These are phyloP conservation scores for Aradophagus sp. DNA, from an alignment of 1,140 invertebrate genomes.

Conservation along the genomic window DNA sequence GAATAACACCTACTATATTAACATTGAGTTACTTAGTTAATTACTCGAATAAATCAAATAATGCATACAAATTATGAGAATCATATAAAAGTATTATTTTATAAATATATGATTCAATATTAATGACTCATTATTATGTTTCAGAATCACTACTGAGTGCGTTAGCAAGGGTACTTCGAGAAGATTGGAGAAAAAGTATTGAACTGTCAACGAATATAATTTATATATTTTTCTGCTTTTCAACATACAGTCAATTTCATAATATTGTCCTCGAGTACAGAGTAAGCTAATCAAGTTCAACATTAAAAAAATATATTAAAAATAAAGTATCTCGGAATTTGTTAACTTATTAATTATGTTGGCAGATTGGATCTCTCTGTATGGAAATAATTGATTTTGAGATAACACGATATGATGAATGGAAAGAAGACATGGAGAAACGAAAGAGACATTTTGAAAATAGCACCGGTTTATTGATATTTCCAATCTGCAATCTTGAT, in stretches of 20 bases:
- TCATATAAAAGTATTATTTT: no score
- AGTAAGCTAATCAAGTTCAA: constrained; percentile 71
- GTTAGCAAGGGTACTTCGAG: constrained; percentile 92
- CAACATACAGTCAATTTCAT: constrained; percentile 97
- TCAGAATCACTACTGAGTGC: constrained; percentile 96
- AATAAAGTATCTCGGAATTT: no score
- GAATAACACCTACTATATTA: no score
- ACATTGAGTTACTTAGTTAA: no score
- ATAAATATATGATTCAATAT: no score
- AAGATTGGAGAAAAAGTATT: constrained; percentile 97
- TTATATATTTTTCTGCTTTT: constrained; percentile 98
- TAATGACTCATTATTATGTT: no score
- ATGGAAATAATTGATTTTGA: constrained; percentile 98
- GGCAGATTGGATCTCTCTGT: constrained; percentile 92
- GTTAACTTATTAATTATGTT: no score
- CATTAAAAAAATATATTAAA: no score
- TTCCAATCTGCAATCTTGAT: constrained; percentile 61
- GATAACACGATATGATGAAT: constrained; percentile 92
- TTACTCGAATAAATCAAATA: no score
- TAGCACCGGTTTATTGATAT: constrained; percentile 68
- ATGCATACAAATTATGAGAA: no score
- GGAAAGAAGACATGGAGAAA: constrained; percentile 91
- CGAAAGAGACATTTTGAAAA: constrained; percentile 71
- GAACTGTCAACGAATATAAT: constrained; percentile 97
- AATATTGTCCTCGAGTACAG: constrained; percentile 92